Evolutionary conservation across 2,888 invertebrate species (phyloP).

Genomic region (Eupithecia inturbata): DNA sequence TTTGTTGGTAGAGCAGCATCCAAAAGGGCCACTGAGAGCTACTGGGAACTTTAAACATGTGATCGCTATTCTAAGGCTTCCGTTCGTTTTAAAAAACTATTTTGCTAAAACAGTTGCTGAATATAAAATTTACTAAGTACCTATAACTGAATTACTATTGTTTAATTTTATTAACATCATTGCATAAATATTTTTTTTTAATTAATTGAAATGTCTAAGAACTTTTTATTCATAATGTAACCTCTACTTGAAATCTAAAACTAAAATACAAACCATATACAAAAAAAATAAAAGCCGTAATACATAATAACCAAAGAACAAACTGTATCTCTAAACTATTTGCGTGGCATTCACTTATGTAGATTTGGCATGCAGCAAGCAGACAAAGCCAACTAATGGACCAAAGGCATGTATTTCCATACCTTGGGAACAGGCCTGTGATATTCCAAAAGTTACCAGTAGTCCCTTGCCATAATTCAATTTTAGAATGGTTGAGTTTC

Average conservation of each 20-base stretch:
- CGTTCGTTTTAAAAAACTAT: not conserved
- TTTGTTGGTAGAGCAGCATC: not conserved
- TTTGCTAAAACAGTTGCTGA: not conserved
- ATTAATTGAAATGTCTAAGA: too few relatives aligned
- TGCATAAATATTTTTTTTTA: too few relatives aligned
- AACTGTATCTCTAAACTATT: not conserved
- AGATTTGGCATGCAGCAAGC: not conserved
- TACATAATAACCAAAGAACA: not conserved
- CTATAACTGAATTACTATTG: not conserved
- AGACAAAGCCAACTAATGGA: conserved; percentile 2
- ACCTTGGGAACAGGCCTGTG: not conserved
- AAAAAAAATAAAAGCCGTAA: not conserved
- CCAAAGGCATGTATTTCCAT: conserved; percentile 9
- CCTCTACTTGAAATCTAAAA: not conserved
- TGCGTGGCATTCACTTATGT: not conserved
- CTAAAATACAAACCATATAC: not conserved
- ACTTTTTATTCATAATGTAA: not conserved
- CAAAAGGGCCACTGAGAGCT: not conserved
- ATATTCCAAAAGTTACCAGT: not conserved
- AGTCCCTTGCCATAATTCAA: not conserved
- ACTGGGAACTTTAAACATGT: not conserved
- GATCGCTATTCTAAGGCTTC: not conserved
- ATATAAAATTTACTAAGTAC: not conserved
- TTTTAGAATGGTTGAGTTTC: not conserved
- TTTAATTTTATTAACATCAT: not conserved